Percentiles rank a stretch among this genome's conserved stretches.
Conservation (phyloP, 2,797 vertebrate species). For the Spinus olivaceus region DNA sequence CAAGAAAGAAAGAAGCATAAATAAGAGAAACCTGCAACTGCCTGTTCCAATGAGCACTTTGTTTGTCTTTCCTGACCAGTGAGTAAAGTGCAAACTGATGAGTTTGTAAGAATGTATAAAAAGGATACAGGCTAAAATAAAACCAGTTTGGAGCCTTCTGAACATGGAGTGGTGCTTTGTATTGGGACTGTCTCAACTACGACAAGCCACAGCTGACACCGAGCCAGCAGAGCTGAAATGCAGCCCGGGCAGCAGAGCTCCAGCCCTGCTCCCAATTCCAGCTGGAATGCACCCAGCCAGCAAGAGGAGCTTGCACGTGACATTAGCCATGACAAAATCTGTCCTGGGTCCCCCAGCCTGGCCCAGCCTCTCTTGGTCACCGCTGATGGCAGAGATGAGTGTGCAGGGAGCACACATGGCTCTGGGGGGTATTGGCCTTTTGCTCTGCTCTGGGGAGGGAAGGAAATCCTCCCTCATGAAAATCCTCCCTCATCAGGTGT, state of each 20-base stretch:
- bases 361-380: background rate
- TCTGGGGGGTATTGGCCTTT: background rate
- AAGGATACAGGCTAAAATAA: background rate
- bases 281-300: background rate
- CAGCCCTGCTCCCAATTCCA: background rate
- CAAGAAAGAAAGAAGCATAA: background rate
- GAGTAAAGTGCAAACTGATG: background rate
- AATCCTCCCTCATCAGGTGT: background rate
- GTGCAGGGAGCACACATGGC: background rate
- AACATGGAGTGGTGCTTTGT: background rate
- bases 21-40: background rate
- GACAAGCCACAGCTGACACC: background rate
- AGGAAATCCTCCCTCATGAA: background rate
- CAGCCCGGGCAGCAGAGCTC: background rate
- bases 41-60: background rate
- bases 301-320: background rate
- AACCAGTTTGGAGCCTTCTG: background rate
- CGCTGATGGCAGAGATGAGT: background rate
- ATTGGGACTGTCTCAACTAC: rapidly evolving
- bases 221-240: background rate
- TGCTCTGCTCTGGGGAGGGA: background rate
- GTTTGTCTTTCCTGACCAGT: background rate
- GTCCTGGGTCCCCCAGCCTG: background rate
- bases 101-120: background rate
- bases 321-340: background rate